Percentiles rank a stretch among this genome's conserved stretches.
Evolutionary conservation across 64 coral and sea anemone species (phyloP).

Genomic region (Stylophora pistillata): DNA sequence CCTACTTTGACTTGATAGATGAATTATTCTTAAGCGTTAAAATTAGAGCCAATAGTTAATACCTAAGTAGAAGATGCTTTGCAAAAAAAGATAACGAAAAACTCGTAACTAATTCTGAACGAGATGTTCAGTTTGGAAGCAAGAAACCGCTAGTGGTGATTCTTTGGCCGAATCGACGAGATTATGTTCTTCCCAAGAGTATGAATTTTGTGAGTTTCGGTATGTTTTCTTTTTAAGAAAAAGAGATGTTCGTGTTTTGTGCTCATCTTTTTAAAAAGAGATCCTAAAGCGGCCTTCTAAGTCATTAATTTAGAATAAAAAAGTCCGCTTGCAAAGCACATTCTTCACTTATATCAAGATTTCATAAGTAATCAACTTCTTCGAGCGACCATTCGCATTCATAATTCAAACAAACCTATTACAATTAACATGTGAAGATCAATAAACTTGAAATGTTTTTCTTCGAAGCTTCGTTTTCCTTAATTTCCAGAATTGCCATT

Average conservation of each 20-base stretch:
- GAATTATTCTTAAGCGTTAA: neutral
- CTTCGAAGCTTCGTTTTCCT: neutral
- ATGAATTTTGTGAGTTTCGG: neutral
- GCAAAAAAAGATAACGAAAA: neutral
- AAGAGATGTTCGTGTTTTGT: no score
- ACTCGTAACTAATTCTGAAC: neutral
- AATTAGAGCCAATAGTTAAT: neutral
- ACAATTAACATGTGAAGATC: neutral
- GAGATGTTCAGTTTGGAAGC: neutral
- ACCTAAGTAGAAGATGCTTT: neutral
- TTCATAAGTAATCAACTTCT: neutral
- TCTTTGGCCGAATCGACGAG: neutral
- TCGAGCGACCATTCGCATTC: conserved; percentile 10
- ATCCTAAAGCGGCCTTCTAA: neutral
- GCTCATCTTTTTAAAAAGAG: no score
- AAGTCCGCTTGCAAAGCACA: neutral
- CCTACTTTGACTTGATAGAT: neutral
- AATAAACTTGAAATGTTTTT: neutral
- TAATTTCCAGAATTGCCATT: neutral
- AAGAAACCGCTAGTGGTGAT: neutral
- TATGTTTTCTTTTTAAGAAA: neutral
- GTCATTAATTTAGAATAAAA: conserved; percentile 1
- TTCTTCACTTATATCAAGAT: neutral
- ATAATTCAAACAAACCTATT: neutral
- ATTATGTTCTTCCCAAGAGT: neutral